These are phyloP conservation scores for Caenorhabditis remanei DNA, from an alignment of 1,140 invertebrate species.

Conservation along the genomic window DNA sequence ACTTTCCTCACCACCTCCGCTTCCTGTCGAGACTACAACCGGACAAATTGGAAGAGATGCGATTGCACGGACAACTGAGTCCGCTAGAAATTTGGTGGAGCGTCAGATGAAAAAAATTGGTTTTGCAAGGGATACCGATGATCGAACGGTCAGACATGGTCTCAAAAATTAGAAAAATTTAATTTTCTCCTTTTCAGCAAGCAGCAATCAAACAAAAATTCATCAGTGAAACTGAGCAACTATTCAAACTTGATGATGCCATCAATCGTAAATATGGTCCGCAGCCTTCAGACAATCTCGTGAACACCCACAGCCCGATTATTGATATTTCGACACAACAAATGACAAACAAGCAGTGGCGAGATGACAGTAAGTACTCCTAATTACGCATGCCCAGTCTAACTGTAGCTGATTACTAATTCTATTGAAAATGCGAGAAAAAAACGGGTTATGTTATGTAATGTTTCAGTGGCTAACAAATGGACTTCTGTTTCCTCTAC, in stretches of 20 bases:
- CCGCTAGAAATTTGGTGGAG: slow-evolving; percentile 10
- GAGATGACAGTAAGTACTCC: slow-evolving; percentile 27
- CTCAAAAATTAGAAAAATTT: no score
- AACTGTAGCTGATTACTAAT: slow-evolving; percentile 5
- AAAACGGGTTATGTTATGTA: background rate
- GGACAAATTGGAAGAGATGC: background rate
- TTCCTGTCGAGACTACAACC: background rate
- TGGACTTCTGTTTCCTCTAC: slow-evolving; percentile 18
- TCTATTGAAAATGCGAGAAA: no score
- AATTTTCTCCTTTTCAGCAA: background rate
- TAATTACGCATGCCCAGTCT: background rate
- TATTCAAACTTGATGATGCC: slow-evolving; percentile 9
- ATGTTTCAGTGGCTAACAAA: slow-evolving; percentile 24
- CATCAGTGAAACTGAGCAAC: slow-evolving; percentile 31
- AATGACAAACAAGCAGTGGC: slow-evolving; percentile 36
- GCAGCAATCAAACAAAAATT: slow-evolving; percentile 9
- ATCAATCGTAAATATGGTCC: slow-evolving; percentile 13
- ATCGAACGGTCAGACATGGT: background rate
- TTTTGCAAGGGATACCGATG: slow-evolving; percentile 2
- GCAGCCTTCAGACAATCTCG: slow-evolving; percentile 42
- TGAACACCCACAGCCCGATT: slow-evolving; percentile 1
- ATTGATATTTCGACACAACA: slow-evolving; percentile 50
- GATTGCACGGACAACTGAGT: background rate
- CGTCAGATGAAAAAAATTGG: slow-evolving; percentile 2
- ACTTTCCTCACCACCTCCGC: background rate